phyloP scores from a whole-genome alignment of 2,797 vertebrate species.

The Telmatherina bonti region DNA sequence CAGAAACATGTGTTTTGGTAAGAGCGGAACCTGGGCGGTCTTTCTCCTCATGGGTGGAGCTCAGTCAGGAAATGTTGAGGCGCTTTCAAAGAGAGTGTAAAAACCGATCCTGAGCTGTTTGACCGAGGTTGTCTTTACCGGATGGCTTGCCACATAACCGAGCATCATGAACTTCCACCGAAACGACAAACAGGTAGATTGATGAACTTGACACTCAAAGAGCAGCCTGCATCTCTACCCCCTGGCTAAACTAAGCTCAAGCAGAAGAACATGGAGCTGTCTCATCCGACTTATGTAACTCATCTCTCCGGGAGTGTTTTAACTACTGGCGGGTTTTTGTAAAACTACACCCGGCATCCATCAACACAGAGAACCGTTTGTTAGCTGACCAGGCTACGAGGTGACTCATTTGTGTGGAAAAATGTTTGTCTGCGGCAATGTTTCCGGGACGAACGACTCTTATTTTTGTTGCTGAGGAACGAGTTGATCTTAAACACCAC shows the following conservation, averaged over 20 bases:
- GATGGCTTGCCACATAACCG: background rate
- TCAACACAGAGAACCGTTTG: background rate
- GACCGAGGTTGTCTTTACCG: background rate
- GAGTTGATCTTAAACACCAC: slow-evolving; percentile 3
- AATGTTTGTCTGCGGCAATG: slow-evolving; percentile 3
- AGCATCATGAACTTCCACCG: slow-evolving; percentile 2
- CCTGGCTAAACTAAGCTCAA: no score
- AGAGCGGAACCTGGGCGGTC: slow-evolving; percentile 42
- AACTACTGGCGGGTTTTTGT: background rate
- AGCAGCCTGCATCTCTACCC: background rate
- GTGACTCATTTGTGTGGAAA: slow-evolving; percentile 43
- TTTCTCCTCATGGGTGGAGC: slow-evolving; percentile 61
- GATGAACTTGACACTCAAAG: background rate
- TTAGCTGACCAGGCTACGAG: background rate
- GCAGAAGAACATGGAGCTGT: background rate
- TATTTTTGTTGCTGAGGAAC: slow-evolving; percentile 63
- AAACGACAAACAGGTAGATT: slow-evolving; percentile 29
- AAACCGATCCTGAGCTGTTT: slow-evolving; percentile 4
- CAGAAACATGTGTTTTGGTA: background rate
- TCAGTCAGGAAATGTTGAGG: slow-evolving; percentile 56
- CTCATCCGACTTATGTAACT: background rate
- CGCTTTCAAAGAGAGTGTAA: background rate
- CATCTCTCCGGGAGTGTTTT: background rate
- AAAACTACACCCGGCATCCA: no score
- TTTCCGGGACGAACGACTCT: slow-evolving; percentile 29